Conservation (phyloP, 2,113 vertebrate genomes). For the Dermatemys mawii region DNA sequence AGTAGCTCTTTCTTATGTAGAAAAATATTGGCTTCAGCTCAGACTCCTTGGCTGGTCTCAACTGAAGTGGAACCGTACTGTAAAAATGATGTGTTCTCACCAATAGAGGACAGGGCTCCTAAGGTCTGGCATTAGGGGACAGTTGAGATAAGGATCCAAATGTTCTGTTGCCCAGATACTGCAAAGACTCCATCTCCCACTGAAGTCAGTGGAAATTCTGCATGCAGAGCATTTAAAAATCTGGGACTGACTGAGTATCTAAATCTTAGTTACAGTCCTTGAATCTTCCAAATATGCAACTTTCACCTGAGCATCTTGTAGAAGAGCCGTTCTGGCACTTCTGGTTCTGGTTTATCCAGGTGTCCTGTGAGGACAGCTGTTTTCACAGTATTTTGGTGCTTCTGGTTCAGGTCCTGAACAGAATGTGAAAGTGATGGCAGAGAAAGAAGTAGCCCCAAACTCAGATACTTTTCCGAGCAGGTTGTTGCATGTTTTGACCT, state of each 20-base stretch:
- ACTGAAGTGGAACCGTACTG: background rate
- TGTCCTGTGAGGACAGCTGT: background rate
- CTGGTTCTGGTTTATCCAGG: background rate
- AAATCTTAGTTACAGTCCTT: accelerated
- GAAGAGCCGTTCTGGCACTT: background rate
- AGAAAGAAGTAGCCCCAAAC: background rate
- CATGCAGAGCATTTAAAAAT: background rate
- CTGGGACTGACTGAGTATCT: background rate
- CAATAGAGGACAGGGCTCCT: background rate
- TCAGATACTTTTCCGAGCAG: background rate
- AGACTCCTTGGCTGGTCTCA: background rate
- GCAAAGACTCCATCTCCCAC: background rate
- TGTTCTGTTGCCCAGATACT: background rate
- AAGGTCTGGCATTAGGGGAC: background rate
- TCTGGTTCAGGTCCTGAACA: background rate
- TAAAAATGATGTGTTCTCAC: accelerated
- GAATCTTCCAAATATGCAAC: background rate
- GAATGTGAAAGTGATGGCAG: background rate
- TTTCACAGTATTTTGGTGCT: background rate
- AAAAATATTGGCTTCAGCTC: accelerated
- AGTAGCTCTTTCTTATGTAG: background rate
- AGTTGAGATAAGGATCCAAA: background rate
- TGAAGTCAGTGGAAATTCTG: background rate
- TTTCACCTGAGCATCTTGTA: background rate
- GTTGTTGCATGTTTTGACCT: no score